phyloP scores from a whole-genome alignment of 1,140 invertebrate genomes.

The Sarcophaga bullata region DNA sequence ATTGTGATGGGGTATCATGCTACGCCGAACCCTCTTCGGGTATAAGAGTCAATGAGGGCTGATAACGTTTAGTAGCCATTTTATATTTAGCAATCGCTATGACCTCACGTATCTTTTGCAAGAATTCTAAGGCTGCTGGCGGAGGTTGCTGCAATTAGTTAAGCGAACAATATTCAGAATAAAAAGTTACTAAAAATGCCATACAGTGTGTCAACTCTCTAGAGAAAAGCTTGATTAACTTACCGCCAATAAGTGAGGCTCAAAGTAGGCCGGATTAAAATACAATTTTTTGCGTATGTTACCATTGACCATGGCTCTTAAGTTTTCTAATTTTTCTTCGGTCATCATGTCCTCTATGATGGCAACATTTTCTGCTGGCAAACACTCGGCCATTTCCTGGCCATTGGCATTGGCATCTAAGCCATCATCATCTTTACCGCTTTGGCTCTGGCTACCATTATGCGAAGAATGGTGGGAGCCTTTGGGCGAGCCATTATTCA shows the following conservation, averaged over 20 bases:
- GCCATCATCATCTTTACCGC: slow-evolving; percentile 15
- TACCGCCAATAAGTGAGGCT: slow-evolving; percentile 83
- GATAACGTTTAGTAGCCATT: slow-evolving; percentile 82
- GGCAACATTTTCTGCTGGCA: slow-evolving; percentile 84
- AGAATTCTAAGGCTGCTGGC: slow-evolving; percentile 85
- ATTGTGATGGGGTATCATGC: slow-evolving; percentile 53
- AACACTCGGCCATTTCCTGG: slow-evolving; percentile 70
- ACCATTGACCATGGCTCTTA: slow-evolving; percentile 72
- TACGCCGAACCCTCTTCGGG: slow-evolving; percentile 76
- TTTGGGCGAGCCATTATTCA: slow-evolving; percentile 50
- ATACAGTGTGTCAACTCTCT: too few species aligned
- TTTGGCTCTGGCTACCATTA: slow-evolving; percentile 37
- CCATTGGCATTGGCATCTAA: slow-evolving; percentile 50
- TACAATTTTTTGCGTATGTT: slow-evolving; percentile 81
- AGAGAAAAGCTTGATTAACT: slow-evolving; percentile 65
- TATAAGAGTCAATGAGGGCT: slow-evolving; percentile 81
- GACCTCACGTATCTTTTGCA: slow-evolving; percentile 87
- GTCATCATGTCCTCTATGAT: slow-evolving; percentile 82
- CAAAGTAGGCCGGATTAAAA: slow-evolving; percentile 89
- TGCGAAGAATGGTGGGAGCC: slow-evolving; percentile 48
- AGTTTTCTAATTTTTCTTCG: slow-evolving; percentile 72
- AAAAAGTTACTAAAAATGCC: not conserved
- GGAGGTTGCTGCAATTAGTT: slow-evolving; percentile 78
- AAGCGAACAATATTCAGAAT: not conserved
- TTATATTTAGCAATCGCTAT: slow-evolving; percentile 88